A percentile compares a stretch with the other conserved stretches of the same genome.
Conservation (phyloP, 2,113 vertebrate genomes). For the Grallaria varia region DNA sequence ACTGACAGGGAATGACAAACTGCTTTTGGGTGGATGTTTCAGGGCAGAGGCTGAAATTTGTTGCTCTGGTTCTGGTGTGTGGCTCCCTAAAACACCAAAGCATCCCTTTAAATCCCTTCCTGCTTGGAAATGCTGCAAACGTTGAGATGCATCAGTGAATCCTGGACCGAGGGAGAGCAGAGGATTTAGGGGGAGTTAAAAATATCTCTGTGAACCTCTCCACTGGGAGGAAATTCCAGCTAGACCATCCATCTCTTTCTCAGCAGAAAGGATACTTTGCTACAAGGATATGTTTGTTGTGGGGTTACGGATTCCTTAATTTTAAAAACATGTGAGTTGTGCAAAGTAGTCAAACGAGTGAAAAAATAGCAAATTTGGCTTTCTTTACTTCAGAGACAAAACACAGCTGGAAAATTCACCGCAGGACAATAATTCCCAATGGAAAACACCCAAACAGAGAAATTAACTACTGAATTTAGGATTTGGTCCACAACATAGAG, state of each 20-base stretch:
- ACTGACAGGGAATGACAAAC: neutral
- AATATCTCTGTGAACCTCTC: conserved; percentile 23
- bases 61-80: neutral
- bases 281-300: neutral
- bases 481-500: neutral
- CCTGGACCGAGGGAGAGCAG: neutral
- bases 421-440: neutral
- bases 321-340: neutral
- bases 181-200: neutral
- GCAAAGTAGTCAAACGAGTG: neutral
- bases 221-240: conserved; percentile 36
- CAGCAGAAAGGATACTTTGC: neutral
- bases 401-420: neutral
- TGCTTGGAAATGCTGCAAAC: neutral
- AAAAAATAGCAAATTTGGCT: neutral
- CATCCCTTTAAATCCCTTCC: neutral
- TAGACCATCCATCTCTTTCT: neutral
- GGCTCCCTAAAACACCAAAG: neutral
- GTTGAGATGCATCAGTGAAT: neutral
- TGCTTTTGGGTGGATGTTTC: neutral
- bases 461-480: neutral
- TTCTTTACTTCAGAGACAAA: neutral
- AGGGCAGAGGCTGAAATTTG: neutral
- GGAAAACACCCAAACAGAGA: neutral
- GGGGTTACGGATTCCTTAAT: neutral